These are phyloP conservation scores for silkworm (Bombyx mori) DNA, from an alignment of 1,140 invertebrate genomes.

Conservation along the genomic window ASM3026992v2 NC_085132.1:4018001-4018500, in stretches of 20 bases:
- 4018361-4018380: slow-evolving; percentile 67
- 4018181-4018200: slow-evolving; percentile 71
- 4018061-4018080: too few species aligned
- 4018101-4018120: slow-evolving; percentile 19
- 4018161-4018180: slow-evolving; percentile 81
- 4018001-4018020: too few species aligned
- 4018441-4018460: slow-evolving; percentile 66
- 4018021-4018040: too few species aligned
- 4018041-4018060: too few species aligned
- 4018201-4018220: slow-evolving; percentile 57
- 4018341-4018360: slow-evolving; percentile 68
- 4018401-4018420: slow-evolving; percentile 30
- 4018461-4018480: slow-evolving; percentile 61
- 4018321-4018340: slow-evolving; percentile 67
- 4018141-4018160: slow-evolving; percentile 89
- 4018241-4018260: slow-evolving; percentile 68
- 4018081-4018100: too few species aligned
- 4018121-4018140: slow-evolving; percentile 86
- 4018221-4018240: slow-evolving; percentile 45
- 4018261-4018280: slow-evolving; percentile 50
- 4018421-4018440: slow-evolving; percentile 52
- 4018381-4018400: slow-evolving; percentile 67
- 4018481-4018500: slow-evolving; percentile 25
- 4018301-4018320: slow-evolving; percentile 65
- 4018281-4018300: slow-evolving; percentile 62